Conservation (phyloP, 1,140 invertebrate genomes). For the Penaeus indicus region DNA sequence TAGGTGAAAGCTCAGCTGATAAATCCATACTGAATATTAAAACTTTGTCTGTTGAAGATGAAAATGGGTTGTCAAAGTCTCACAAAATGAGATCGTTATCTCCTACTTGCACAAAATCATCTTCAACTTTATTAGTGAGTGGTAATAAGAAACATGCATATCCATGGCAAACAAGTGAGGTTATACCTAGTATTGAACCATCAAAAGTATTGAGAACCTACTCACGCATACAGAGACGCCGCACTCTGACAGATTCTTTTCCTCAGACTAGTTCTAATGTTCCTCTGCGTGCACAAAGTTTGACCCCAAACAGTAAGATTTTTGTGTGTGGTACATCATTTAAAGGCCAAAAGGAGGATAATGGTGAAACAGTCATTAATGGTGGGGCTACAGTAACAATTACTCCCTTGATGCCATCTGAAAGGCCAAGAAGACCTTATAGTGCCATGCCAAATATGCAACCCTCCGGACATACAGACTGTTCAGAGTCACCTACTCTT, state of each 20-base stretch:
- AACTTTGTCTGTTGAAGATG: no score
- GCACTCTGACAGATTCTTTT: neutral
- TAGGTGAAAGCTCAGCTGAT: no score
- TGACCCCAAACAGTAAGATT: conserved; percentile 23
- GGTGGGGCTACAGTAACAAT: conserved; percentile 43
- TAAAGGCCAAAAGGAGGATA: neutral
- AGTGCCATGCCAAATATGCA: conserved; percentile 44
- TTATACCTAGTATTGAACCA: conserved; percentile 38
- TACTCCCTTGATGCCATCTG: conserved; percentile 28
- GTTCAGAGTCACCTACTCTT: neutral
- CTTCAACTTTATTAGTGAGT: neutral
- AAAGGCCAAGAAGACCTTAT: conserved; percentile 21
- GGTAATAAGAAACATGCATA: neutral
- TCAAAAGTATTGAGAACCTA: conserved; percentile 36
- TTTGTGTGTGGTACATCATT: neutral
- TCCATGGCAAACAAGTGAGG: conserved; percentile 16
- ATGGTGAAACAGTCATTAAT: conserved; percentile 39
- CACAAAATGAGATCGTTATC: neutral
- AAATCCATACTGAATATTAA: no score
- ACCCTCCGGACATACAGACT: neutral
- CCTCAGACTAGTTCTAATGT: neutral
- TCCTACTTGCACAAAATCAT: neutral
- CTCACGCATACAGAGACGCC: conserved; percentile 22
- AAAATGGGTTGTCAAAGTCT: neutral
- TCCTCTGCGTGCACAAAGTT: conserved; percentile 3